Base-by-base conservation (phyloP, 2,888 invertebrate species). In the Flexamia atlantica region DNA sequence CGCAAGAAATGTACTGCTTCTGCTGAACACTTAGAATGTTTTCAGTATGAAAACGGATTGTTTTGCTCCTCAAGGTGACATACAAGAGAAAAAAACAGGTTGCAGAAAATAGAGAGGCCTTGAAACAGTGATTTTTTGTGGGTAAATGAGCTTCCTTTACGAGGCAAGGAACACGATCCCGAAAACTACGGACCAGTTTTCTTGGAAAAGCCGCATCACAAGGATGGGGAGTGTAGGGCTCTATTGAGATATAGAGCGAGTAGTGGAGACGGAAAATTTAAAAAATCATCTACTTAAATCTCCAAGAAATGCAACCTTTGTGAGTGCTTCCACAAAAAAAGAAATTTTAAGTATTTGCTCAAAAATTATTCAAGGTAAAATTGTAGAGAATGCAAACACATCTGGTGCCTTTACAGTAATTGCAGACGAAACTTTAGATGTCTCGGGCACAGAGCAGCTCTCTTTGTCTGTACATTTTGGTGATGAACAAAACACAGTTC, bases 201-300 rank as follows among this genome's bases (percentile, higher is more conserved):
- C 20, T 64, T 84, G 53, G 79, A 84, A 36, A 82, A 84, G 20
- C 84, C 79, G 14, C 20, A 9, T 23, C n/a, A 84, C 60, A 84
- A 83, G 53, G 82, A 84, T 83, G 84, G 82, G 0, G 82, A 84
- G 36, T 84, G 72, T 64, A n/a, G 81, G 30, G 68, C 53, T 57
- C 53, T 84, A 53, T 50, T 84, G 36, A 32, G 80, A 70, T 53
- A 36, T 60, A 42, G 50, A 42, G 70, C 81, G 10, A 68, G 72
- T 36, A 42, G 32, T 81, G 81, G 72, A 28, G 81, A 84, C 40
- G 32, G 57, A 70, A 81, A 81, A 40, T 57, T n/a, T 80, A 17
- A 53, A 32, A 28, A 53, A 20, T 57, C 80, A 80, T 80, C 30
- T 80, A 9, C 30, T 57, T 28, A 80, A 80, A 0, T 57, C n/a